These are phyloP conservation scores for Brachionus angularis DNA, from an alignment of 1,140 invertebrate genomes.

Conservation along the genomic window DNA sequence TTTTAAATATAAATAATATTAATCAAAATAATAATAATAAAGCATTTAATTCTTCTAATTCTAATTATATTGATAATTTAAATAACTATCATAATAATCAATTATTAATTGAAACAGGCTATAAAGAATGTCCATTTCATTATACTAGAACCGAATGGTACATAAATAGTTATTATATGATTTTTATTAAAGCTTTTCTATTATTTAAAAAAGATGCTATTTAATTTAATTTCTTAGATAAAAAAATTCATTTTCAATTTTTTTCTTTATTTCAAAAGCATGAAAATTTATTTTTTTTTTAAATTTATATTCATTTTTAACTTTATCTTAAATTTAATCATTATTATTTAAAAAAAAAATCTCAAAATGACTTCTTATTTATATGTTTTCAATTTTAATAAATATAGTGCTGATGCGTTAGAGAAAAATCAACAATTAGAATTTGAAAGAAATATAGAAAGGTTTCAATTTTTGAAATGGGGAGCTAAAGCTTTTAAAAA, in stretches of 20 bases:
- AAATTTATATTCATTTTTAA: not conserved
- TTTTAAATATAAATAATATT: conserved; percentile 43
- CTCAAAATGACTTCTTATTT: not conserved
- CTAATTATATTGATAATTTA: conserved; percentile 45
- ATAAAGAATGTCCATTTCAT: conserved; percentile 61
- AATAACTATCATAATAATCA: conserved; percentile 44
- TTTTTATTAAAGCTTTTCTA: not conserved
- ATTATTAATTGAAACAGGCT: conserved; percentile 45
- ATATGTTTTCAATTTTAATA: conserved; percentile 44
- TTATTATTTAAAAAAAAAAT: not conserved
- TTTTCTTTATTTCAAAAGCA: not conserved
- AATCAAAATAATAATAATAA: conserved; percentile 46
- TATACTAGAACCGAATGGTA: conserved; percentile 57
- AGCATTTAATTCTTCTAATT: too few species aligned
- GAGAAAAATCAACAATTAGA: conserved; percentile 90
- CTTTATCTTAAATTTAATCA: not conserved
- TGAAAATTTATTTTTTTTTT: not conserved
- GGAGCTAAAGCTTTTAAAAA: conserved; percentile 89
- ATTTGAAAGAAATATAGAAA: conserved; percentile 90
- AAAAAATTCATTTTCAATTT: conserved; percentile 24
- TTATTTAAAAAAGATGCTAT: too few species aligned
- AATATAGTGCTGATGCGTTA: conserved; percentile 74
- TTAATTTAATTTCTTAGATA: too few species aligned
- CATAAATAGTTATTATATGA: conserved; percentile 47
- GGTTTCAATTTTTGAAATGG: conserved; percentile 96